Conservation (phyloP, 2,113 vertebrate species). For the Daboia siamensis region DNA sequence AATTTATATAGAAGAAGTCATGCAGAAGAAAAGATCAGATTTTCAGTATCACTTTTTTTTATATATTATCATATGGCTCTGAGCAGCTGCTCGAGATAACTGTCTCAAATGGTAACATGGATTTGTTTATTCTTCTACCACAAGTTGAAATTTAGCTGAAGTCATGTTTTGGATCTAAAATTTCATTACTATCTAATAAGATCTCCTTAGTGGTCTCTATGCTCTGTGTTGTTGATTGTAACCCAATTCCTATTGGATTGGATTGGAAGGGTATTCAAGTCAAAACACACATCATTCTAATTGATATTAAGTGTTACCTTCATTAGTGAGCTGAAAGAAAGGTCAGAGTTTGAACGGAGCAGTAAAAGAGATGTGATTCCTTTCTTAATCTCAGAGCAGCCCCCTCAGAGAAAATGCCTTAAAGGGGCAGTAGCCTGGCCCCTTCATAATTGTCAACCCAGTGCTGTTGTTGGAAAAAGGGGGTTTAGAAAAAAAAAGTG, state of each 20-base stretch:
- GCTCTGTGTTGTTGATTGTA: constrained; percentile 51
- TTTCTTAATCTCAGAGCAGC: neutral
- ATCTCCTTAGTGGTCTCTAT: constrained; percentile 27
- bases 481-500: neutral
- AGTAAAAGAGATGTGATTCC: neutral
- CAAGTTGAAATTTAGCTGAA: constrained; percentile 37
- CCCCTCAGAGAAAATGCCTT: constrained; percentile 1
- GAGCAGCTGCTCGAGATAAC: constrained; percentile 10
- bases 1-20: neutral
- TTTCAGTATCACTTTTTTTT: neutral
- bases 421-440: neutral
- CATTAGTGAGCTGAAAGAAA: constrained; percentile 27
- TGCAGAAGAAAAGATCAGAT: neutral
- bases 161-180: constrained; percentile 31
- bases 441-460: neutral
- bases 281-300: constrained; percentile 52
- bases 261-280: constrained; percentile 27
- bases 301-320: constrained; percentile 50
- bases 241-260: constrained; percentile 31
- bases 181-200: constrained; percentile 39
- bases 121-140: constrained; percentile 6
- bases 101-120: neutral
- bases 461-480: neutral
- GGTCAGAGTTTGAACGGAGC: constrained; percentile 52
- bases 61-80: constrained; percentile 4